Conservation (phyloP, 2,113 vertebrate genomes). For the Trochalopteron elliotii region DNA sequence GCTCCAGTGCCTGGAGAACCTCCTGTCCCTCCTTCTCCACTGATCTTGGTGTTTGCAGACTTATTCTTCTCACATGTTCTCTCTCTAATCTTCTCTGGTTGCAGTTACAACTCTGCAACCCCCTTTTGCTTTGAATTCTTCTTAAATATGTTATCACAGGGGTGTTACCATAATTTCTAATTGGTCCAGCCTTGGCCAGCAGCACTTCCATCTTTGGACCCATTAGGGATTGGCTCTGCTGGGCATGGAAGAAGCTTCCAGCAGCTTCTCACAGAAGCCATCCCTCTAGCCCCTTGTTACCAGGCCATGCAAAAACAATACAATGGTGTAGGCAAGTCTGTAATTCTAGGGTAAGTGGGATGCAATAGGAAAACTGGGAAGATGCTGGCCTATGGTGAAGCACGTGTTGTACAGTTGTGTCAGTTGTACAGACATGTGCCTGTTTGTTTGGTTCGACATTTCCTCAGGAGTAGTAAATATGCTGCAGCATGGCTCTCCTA, state of each 20-base stretch:
- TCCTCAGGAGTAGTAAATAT: background rate
- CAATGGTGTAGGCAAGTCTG: background rate
- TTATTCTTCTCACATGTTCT: background rate
- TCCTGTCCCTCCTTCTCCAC: background rate
- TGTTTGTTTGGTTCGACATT: background rate
- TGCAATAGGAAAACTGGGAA: background rate
- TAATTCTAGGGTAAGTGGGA: background rate
- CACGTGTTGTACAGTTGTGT: no score
- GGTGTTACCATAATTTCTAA: rapidly evolving
- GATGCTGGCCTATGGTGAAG: background rate
- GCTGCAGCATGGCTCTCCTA: background rate
- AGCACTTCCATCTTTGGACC: background rate
- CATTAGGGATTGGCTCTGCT: background rate
- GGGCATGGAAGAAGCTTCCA: background rate
- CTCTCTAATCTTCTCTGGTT: rapidly evolving
- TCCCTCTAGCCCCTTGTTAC: background rate
- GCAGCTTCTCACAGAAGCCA: background rate
- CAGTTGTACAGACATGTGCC: background rate
- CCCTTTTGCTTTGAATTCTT: background rate
- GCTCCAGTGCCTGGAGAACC: background rate
- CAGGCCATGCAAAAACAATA: background rate
- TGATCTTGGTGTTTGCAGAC: background rate
- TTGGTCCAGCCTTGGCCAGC: background rate
- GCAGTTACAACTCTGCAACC: rapidly evolving
- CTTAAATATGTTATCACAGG: background rate